Evolutionary conservation across 2,888 invertebrate genomes (phyloP), one percentile per base, ranked within the genome.

Genomic region (Ochropleura plecta): DNA sequence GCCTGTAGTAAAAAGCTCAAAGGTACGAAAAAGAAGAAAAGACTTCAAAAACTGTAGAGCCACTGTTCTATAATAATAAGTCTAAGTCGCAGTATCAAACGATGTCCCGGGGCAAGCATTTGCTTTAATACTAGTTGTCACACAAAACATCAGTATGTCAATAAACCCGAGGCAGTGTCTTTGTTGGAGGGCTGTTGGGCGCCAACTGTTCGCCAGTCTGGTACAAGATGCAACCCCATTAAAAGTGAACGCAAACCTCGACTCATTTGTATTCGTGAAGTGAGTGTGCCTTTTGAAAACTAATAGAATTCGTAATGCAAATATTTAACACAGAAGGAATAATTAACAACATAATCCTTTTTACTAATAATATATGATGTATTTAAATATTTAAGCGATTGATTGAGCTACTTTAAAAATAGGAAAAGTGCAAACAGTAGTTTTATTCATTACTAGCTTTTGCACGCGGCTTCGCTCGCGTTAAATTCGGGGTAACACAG

Each of bases 191-290:
- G 18, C 20, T 46, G 49, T 7, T n/a, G 68, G 46, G 18, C 16
- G 20, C 9, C 5, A 40, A 68, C 46, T 30, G 51, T 40, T 20
- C 46, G 12, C 46, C n/a, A 16, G 44, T n/a, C n/a, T n/a, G n/a
- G n/a, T 44, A 40, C 53, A 42, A 62, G 42, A 46, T 65, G 83
- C 30, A 5, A 40, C 68, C 69, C 72, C 68, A 72, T 79, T 79
- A 69, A 72, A 79, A 73, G 9, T 46, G 51, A 64, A 71, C 40
- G 46, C 44, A 55, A 8, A 44, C 49, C 60, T 49, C 55, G 44
- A 59, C 20, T 40, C 20, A n/a, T 81, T 67, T 67, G 44, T n/a
- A 16, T 66, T 42, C 8, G 12, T 68, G 18, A 42, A 51, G 46
- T 40, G 30, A 18, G 30, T 44, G 42, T 30, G 44, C 12, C 66